phyloP scores from a whole-genome alignment of 2,113 vertebrate species.

The Tychaedon coryphoeus region DNA sequence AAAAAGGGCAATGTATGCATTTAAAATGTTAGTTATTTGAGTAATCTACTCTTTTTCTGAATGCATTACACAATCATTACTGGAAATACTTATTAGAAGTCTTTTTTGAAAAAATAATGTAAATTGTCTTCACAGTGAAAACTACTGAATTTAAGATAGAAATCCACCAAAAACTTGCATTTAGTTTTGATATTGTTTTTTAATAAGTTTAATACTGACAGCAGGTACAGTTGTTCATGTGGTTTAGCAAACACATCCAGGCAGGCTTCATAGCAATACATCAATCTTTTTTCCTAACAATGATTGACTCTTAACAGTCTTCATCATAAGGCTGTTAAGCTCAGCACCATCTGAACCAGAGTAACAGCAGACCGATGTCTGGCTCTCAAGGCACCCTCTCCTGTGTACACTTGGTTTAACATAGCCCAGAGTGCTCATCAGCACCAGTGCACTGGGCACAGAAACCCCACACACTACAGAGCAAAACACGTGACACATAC shows the following conservation, averaged over 20 bases:
- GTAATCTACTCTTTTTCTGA: background rate
- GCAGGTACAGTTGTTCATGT: background rate
- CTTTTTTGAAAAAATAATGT: background rate
- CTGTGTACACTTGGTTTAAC: background rate
- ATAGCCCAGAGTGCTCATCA: background rate
- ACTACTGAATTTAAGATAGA: background rate
- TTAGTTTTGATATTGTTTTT: background rate
- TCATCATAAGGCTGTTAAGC: background rate
- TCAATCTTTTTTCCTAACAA: background rate
- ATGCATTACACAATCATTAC: background rate
- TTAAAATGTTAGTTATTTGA: background rate
- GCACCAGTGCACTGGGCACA: background rate
- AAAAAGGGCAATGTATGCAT: background rate
- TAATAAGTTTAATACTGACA: background rate
- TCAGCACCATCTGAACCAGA: background rate
- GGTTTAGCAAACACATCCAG: background rate
- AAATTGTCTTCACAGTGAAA: background rate
- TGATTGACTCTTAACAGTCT: background rate
- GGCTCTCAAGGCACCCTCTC: background rate
- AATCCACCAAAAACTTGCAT: background rate
- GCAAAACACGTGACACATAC: rapidly evolving
- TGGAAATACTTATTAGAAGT: background rate
- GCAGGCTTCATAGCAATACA: background rate
- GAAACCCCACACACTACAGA: background rate
- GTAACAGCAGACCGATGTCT: background rate